These are phyloP conservation scores for Mongoloraphidia duomilia DNA, from an alignment of 2,888 invertebrate species.

Conservation along the genomic window DNA sequence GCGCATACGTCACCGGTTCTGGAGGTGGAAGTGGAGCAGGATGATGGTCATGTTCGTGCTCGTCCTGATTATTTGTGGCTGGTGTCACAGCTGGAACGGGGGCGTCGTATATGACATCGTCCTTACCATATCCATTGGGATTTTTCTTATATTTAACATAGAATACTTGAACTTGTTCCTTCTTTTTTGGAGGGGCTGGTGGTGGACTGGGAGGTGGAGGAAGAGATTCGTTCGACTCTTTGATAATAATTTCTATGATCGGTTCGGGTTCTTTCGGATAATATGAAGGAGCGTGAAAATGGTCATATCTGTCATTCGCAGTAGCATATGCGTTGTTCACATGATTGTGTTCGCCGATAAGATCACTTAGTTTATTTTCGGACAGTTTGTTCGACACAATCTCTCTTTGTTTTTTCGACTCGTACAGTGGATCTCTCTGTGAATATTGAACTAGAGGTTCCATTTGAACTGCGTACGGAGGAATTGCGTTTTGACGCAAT, in stretches of 20 bases:
- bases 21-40: constrained; percentile 38
- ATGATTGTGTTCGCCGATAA: constrained; percentile 30
- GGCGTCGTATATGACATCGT: constrained; percentile 63
- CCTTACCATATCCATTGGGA: constrained; percentile 50
- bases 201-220: constrained; percentile 37
- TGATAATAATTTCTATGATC: constrained; percentile 83
- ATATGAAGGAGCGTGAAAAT: constrained; percentile 22
- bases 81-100: constrained; percentile 69
- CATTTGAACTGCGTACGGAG: constrained; percentile 68
- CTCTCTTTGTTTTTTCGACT: constrained; percentile 32
- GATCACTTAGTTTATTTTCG: constrained; percentile 32
- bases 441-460: constrained; percentile 68
- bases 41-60: constrained; percentile 39
- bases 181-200: constrained; percentile 41
- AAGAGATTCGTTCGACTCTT: constrained; percentile 71
- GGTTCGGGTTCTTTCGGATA: constrained; percentile 68
- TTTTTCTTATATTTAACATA: constrained; percentile 85
- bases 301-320: background rate
- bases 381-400: constrained; percentile 32
- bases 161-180: constrained; percentile 80
- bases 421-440: constrained; percentile 63
- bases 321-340: constrained; percentile 11
- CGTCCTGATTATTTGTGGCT: constrained; percentile 42
- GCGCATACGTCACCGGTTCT: constrained; percentile 26
- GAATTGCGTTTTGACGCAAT: constrained; percentile 18